Conservation (phyloP, 2,113 vertebrate genomes). For the Cnemophilus loriae region DNA sequence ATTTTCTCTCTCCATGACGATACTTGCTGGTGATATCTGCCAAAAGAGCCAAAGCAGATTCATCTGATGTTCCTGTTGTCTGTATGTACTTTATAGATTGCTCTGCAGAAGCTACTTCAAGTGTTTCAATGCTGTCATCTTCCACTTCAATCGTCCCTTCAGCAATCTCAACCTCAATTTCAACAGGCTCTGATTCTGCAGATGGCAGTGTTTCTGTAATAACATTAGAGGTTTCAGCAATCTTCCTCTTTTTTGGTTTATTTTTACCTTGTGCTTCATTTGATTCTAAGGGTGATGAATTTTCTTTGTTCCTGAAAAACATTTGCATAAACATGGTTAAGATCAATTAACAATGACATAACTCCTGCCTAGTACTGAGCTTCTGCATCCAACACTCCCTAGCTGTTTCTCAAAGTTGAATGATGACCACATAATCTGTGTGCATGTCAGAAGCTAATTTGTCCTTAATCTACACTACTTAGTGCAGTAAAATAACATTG, state of each 20-base stretch:
- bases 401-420: neutral
- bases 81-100: conserved; percentile 80
- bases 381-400: neutral
- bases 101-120: conserved; percentile 76
- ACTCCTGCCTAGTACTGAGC: neutral
- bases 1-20: conserved; percentile 84
- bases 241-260: conserved; percentile 53
- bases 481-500: neutral
- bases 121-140: conserved; percentile 77
- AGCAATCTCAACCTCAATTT: conserved; percentile 77
- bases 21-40: conserved; percentile 99
- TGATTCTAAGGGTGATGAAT: conserved; percentile 65
- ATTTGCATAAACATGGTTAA: neutral
- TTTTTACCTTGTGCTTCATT: conserved; percentile 64
- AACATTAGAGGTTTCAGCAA: neutral
- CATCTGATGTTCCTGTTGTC: conserved; percentile 80
- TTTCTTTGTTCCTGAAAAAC: conserved; percentile 81
- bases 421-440: neutral
- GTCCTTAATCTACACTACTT: neutral
- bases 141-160: conserved; percentile 84
- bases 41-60: conserved; percentile 91
- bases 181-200: conserved; percentile 1
- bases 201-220: conserved; percentile 8
- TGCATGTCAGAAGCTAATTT: neutral
- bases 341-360: neutral